A percentile compares a stretch with the other conserved stretches of the same genome.
These are phyloP conservation scores for Neopelma chrysocephalum DNA, from an alignment of 2,797 vertebrate genomes.

Conservation along the genomic window DNA sequence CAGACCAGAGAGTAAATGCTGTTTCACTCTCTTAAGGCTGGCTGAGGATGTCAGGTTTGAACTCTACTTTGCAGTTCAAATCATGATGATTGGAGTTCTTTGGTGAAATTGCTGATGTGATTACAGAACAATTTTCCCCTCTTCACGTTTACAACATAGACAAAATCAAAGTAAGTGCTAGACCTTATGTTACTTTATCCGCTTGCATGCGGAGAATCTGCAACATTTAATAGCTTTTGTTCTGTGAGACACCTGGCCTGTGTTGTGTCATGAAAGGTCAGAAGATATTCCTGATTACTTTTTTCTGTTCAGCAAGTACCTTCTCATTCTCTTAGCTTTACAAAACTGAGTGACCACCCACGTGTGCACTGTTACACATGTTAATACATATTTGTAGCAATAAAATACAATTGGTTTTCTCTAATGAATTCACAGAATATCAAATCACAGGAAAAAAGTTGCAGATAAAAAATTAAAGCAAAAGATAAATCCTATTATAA, in stretches of 20 bases:
- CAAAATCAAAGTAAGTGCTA: neutral
- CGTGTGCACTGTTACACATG: neutral
- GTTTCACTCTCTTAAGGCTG: neutral
- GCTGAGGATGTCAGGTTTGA: neutral
- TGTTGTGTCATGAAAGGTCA: neutral
- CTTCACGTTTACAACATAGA: neutral
- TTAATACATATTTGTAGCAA: neutral
- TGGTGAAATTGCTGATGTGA: neutral
- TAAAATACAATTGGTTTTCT: neutral
- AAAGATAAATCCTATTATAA: neutral
- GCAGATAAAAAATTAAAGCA: neutral
- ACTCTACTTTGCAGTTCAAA: neutral
- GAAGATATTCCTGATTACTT: neutral
- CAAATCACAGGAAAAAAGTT: neutral
- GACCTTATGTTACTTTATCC: neutral
- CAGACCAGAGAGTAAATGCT: slow-evolving; percentile 1
- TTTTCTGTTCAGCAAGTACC: neutral
- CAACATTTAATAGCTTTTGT: neutral
- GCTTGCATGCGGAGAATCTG: neutral
- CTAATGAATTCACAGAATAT: neutral
- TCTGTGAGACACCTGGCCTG: neutral
- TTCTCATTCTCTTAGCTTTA: neutral
- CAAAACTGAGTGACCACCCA: neutral
- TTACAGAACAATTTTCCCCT: neutral
- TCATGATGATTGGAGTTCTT: neutral